A percentile compares a stretch with the other conserved stretches of the same genome.
Conservation (phyloP, 2,113 vertebrate genomes). For the Proterorhinus semilunaris region DNA sequence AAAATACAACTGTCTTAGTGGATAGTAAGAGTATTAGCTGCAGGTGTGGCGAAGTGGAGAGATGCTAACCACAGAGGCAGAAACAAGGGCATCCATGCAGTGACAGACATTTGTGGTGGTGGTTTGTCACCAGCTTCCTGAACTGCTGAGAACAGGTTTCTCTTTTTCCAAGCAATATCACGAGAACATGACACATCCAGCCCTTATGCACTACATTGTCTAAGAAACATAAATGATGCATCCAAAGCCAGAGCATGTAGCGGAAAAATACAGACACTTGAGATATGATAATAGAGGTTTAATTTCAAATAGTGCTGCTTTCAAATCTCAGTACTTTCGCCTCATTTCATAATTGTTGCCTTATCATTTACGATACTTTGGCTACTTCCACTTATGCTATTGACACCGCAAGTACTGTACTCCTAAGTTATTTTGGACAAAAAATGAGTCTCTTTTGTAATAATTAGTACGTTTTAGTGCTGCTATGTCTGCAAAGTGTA, state of each 20-base stretch:
- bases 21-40: not conserved
- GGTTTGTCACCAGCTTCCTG: conserved; percentile 56
- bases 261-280: not conserved
- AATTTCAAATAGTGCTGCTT: no score
- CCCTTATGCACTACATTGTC: not conserved
- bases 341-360: no score
- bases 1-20: not conserved
- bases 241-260: not conserved
- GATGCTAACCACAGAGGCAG: conserved; percentile 13
- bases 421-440: no score
- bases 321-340: no score
- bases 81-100: conserved; percentile 4
- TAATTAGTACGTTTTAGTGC: no score
- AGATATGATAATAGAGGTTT: not conserved
- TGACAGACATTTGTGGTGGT: conserved; percentile 52
- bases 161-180: conserved; percentile 32
- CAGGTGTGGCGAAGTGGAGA: conserved; percentile 21
- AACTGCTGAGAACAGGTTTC: conserved; percentile 20
- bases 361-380: no score
- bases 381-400: no score
- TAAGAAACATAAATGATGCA: not conserved
- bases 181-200: conserved; percentile 8
- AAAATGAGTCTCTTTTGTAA: no score
- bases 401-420: no score
- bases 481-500: no score